A percentile compares a stretch with the other conserved stretches of the same genome.
Evolutionary conservation across 2,888 invertebrate genomes (phyloP).

Genomic region (Cheiracanthium punctorium): DNA sequence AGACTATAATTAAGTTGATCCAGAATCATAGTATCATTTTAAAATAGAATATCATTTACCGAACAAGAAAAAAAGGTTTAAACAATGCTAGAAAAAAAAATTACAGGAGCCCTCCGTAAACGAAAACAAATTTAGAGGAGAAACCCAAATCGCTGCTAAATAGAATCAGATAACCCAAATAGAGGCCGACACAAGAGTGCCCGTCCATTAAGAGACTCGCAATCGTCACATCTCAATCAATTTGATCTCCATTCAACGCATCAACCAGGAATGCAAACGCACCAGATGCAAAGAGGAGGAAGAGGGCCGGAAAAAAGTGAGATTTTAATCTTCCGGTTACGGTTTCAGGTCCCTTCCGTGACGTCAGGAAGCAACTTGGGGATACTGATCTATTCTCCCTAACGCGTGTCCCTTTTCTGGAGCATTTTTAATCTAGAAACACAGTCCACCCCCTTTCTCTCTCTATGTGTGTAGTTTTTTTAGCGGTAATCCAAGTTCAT

Average conservation of each 20-base stretch:
- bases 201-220: neutral
- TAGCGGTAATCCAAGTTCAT: neutral
- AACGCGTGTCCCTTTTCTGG: neutral
- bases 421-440: neutral
- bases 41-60: too few relatives aligned
- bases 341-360: neutral
- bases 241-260: neutral
- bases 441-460: neutral
- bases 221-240: neutral
- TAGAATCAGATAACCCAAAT: neutral
- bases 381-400: neutral
- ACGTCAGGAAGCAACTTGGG: neutral
- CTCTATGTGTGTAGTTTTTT: neutral
- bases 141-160: too few relatives aligned
- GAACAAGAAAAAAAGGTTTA: too few relatives aligned
- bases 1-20: too few relatives aligned
- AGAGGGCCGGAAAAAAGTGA: neutral
- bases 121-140: too few relatives aligned
- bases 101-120: too few relatives aligned
- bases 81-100: too few relatives aligned
- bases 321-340: conserved; percentile 1
- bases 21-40: too few relatives aligned
- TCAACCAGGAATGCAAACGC: neutral
- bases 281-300: neutral
- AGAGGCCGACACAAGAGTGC: neutral